Evolutionary conservation across 1,140 invertebrate species (phyloP), one percentile per base, ranked within the genome.

Genomic region (Stenopsyche tienmushanensis): DNA sequence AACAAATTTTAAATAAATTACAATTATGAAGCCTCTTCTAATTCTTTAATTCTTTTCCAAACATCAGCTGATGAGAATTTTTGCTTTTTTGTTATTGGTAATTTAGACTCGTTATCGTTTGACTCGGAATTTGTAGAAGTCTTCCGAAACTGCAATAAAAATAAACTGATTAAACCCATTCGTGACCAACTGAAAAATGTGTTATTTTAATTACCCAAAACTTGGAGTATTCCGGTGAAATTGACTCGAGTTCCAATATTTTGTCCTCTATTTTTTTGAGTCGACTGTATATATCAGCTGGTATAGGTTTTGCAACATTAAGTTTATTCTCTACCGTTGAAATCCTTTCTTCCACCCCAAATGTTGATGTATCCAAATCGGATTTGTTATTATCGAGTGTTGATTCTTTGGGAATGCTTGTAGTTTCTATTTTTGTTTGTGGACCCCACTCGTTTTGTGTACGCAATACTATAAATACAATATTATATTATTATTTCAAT

Each of bases 161-260:
- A 9, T 41, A 2, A 41, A 8, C 45, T 2, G 47, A 34, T 49
- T 18, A 44, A 17, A 15, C 5, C 8, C 7, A 47, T 47, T 8
- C 15, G 15, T 47, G 5, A 8, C 15, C 3, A 8, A 47, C 5
- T 20, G 3, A 47, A 7, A 47, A 47, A 8, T 20, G 2, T 13
- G 1, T 25, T 47, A 26, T 26, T 25, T 49, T 29, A 74, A 71
- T 80, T 80, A 86, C 86, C 80, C 80, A 83, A 78, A 86, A 84
- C 45, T 82, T 77, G 59, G 82, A 82, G 70, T 90, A 90, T 74
- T 90, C 88, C 0, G 88, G 88, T 17, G 88, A 90, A 67, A 86
- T 73, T 18, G 86, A 83, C 78, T 90, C 88, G 18, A 90, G 74
- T 68, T 82, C 78, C 25, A 88, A 73, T 66, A 90, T 80, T 67